Percentiles rank a stretch among this genome's conserved stretches.
phyloP scores from a whole-genome alignment of 1,140 invertebrate genomes.

The Grapholita molesta region DNA sequence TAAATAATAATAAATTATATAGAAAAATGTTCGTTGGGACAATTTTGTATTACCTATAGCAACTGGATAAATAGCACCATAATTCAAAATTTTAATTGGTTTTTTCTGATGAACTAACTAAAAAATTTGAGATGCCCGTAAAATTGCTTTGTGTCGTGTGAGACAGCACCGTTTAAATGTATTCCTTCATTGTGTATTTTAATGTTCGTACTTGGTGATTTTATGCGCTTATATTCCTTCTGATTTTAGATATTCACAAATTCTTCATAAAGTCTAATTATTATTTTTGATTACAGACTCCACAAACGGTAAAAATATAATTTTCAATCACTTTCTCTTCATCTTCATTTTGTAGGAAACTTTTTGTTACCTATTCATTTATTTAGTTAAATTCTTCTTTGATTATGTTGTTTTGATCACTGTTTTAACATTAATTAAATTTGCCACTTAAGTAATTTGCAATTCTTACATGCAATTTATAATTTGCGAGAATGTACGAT shows the following conservation, averaged over 20 bases:
- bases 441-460: too few relatives aligned
- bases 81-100: neutral
- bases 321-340: neutral
- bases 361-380: neutral
- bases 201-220: neutral
- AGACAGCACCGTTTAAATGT: constrained; percentile 26
- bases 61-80: neutral
- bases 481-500: too few relatives aligned
- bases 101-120: neutral
- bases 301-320: neutral
- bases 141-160: constrained; percentile 36
- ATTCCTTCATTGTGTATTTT: neutral
- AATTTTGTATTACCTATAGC: neutral
- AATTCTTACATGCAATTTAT: too few relatives aligned
- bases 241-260: neutral
- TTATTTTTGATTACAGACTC: constrained; percentile 12
- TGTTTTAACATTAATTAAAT: too few relatives aligned
- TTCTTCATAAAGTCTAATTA: neutral
- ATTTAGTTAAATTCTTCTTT: neutral
- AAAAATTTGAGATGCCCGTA: neutral
- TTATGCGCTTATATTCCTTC: neutral
- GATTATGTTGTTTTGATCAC: too few relatives aligned
- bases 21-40: constrained; percentile 7
- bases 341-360: neutral
- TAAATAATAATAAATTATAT: too few relatives aligned